Evolutionary conservation across 2,113 vertebrate species (phyloP).

Genomic region (Limanda limanda): DNA sequence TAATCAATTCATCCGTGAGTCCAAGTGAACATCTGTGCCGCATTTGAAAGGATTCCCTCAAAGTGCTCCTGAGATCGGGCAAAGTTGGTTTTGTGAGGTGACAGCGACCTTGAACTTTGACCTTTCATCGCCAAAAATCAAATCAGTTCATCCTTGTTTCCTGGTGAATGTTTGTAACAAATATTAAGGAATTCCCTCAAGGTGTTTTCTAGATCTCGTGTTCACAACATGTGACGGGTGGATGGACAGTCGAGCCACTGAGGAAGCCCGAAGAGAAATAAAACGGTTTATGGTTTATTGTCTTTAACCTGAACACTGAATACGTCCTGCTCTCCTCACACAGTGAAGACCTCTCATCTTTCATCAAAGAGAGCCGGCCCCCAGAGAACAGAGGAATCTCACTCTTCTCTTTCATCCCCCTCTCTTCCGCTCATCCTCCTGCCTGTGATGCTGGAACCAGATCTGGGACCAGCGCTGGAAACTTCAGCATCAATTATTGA

Average conservation of each 20-base stretch:
- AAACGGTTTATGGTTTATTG: not conserved
- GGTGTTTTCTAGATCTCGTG: too few relatives aligned
- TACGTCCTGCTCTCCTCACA: not conserved
- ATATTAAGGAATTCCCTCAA: too few relatives aligned
- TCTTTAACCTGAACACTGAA: not conserved
- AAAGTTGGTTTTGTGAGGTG: too few relatives aligned
- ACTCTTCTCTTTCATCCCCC: conserved; percentile 35
- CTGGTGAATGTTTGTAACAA: too few relatives aligned
- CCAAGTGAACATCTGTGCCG: too few relatives aligned
- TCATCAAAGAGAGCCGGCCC: conserved; percentile 28
- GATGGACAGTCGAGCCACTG: not conserved
- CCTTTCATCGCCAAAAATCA: too few relatives aligned
- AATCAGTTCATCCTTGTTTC: too few relatives aligned
- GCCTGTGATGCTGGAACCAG: conserved; percentile 35
- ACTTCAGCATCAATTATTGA: conserved; percentile 58
- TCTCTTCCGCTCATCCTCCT: conserved; percentile 21
- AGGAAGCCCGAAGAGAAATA: not conserved
- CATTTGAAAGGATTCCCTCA: too few relatives aligned
- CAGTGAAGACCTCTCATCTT: conserved; percentile 20
- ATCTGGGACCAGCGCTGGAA: conserved; percentile 25
- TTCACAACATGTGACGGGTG: too few relatives aligned
- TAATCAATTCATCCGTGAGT: too few relatives aligned
- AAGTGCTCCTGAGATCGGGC: too few relatives aligned
- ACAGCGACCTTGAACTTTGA: too few relatives aligned
- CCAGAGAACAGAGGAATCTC: conserved; percentile 17